Evolutionary conservation across 2,113 vertebrate species (phyloP).

Genomic region (Mionectes macconnelli): DNA sequence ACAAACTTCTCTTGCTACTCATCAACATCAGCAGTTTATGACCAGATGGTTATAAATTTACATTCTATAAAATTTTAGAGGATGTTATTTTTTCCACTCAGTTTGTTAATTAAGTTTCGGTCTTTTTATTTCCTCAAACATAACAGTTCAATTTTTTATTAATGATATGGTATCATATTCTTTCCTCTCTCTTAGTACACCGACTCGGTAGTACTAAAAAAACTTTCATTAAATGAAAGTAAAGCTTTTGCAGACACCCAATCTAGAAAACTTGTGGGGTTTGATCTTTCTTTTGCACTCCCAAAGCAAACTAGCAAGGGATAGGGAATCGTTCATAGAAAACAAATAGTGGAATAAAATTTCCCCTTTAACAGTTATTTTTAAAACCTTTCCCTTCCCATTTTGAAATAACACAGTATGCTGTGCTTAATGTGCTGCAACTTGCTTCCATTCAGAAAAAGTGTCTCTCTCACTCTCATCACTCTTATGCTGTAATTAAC

Average conservation of each 20-base stretch:
- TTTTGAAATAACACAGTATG: not conserved
- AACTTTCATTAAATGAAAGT: slow-evolving; percentile 65
- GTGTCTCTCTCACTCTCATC: slow-evolving; percentile 13
- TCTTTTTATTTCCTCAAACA: slow-evolving; percentile 80
- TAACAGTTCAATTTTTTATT: slow-evolving; percentile 75
- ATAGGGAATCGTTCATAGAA: not conserved
- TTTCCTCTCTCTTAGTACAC: slow-evolving; percentile 70
- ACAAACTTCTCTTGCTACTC: slow-evolving; percentile 81
- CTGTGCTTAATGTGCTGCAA: slow-evolving; percentile 1
- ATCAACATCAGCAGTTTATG: slow-evolving; percentile 88
- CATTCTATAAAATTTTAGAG: slow-evolving; percentile 84
- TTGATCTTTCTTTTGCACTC: slow-evolving; percentile 43
- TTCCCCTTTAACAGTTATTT: slow-evolving; percentile 32
- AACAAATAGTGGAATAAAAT: slow-evolving; percentile 53
- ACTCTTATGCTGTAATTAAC: slow-evolving; percentile 53
- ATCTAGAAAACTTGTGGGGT: slow-evolving; percentile 2
- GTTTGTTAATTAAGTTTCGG: slow-evolving; percentile 83
- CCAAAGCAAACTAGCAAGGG: slow-evolving; percentile 27
- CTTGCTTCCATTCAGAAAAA: slow-evolving; percentile 36
- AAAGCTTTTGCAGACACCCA: slow-evolving; percentile 43
- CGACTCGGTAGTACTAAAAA: slow-evolving; percentile 59
- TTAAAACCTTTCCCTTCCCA: slow-evolving; percentile 10
- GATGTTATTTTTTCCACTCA: slow-evolving; percentile 83
- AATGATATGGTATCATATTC: slow-evolving; percentile 74
- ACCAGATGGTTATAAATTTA: slow-evolving; percentile 92